Evolutionary conservation across 2,113 vertebrate genomes (phyloP).

Genomic region (Cyanoliseus patagonus): DNA sequence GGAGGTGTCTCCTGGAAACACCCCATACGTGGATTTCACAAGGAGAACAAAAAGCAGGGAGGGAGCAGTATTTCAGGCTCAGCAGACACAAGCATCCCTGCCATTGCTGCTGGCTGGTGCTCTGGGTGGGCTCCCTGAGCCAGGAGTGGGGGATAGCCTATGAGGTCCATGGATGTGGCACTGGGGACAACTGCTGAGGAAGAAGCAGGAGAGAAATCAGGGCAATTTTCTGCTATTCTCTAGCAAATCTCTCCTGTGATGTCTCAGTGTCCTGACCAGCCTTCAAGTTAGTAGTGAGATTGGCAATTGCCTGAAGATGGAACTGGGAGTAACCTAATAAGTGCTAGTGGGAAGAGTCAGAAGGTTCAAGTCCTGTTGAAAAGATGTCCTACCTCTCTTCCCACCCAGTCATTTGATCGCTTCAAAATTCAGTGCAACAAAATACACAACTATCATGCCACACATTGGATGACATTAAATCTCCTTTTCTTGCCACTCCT

Average conservation of each 20-base stretch:
- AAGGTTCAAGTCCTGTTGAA: background rate
- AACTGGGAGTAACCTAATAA: background rate
- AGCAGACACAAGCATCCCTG: background rate
- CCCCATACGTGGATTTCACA: constrained; percentile 12
- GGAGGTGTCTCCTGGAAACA: constrained; percentile 42
- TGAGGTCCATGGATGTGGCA: background rate
- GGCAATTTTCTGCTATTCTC: background rate
- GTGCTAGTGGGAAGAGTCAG: background rate
- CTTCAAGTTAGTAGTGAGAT: background rate
- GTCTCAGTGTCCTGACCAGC: background rate
- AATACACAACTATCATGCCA: accelerated
- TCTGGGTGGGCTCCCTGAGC: accelerated
- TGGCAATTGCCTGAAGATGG: background rate
- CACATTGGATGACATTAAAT: background rate
- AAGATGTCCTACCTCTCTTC: background rate
- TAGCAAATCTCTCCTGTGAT: background rate
- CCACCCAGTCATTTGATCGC: background rate
- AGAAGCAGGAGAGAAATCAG: background rate
- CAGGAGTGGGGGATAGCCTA: background rate
- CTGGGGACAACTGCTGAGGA: background rate
- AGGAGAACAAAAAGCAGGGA: background rate
- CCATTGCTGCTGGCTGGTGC: accelerated
- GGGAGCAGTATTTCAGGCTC: background rate
- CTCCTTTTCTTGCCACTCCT: background rate
- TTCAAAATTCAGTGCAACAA: background rate